Base-by-base conservation (phyloP, 2,888 invertebrate species). In the Apodemia zela region DNA sequence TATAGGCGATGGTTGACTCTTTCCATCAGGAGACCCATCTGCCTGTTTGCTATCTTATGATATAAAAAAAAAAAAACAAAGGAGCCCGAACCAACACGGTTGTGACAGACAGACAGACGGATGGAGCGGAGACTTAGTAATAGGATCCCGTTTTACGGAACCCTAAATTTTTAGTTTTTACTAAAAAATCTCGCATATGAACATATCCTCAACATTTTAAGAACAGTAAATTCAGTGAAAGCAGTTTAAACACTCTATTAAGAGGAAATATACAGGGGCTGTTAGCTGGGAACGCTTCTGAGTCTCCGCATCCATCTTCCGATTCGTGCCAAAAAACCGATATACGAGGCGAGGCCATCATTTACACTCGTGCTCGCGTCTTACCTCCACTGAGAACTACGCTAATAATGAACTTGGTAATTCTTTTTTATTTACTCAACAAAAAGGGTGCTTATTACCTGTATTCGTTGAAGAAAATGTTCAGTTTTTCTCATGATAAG, bases 241-340 rank as follows among this genome's bases (percentile, higher is more conserved):
- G 21, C 15, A 8, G 10, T 21, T 51, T 18, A 51, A 51, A 51
- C 18, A 51, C 13, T 49, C 18, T 21, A 51, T 51, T 51, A 51
- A 18, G 13, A 13, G 51, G 10, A 49, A 13, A 38, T 49, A 17
- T 17, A 49, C 49, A 17, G 8, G 49, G 17, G 49, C 38, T 49
- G 49, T 49, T 49, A 49, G 49, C 11, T 49, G 49, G 18, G 5
- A 49, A 49, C 49, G 49, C 17, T n/a, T 18, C n/a, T 38, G 7
- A 17, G 21, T 51, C 51, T 17, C 18, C 6, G 21, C 51, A 51
- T 51, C 51, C 51, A 51, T 51, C 51, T 51, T 18, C 51, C 51
- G 51, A 51, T 51, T 51, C 51, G 51, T 21, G 51, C 51, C 18
- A 51, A 21, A 51, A 51, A 51, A 51, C 51, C 51, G 21, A 51